Base-by-base conservation (phyloP, 2,113 vertebrate species). In the Taxidea taxus region DNA sequence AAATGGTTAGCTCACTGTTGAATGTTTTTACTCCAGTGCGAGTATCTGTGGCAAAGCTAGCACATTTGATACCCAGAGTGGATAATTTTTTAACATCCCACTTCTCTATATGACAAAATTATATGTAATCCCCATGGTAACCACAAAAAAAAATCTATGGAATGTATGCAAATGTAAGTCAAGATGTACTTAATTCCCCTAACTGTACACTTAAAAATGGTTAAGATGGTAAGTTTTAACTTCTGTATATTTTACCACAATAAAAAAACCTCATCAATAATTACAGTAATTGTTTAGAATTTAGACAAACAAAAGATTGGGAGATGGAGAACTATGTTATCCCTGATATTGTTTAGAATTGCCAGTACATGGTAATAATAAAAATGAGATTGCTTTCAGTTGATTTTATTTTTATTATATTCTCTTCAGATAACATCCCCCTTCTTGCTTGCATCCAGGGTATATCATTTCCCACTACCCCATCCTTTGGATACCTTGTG, bases 71-170 rank as follows among this genome's bases (percentile, higher is more conserved):
- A 68, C 56, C 5, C 42, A 82, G 20, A 70, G 11, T 39, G 25
- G 11, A 54, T 62, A 89, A 70, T 66, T 87, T 96, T 85, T 84
- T 78, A 68, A 84, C 44, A 93, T 74, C 37, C 42, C 42, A 54
- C 37, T 92, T 44, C 15, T 80, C 51, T 89, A 39, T 80, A 78
- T 85, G 54, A 90, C 62, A 92, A 70, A 90, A 92, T 80, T 94
- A 72, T 54, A 82, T 87, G 23, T 82, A 62, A 74, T 64, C 54
- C 21, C 54, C 5, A 87, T 62, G 83, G n/a, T 62, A 82, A 54
- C 27, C 27, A 64, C 51, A 81, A 87, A 82, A 51, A 95, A 92
- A 87, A 68, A n/a, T 80, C 51, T 87, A 58, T 51, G 51, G 62
- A 70, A 70, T 72, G 81, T 62, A 60, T 23, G 34, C 27, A 92